Base-by-base conservation (phyloP, 2,113 vertebrate species). In the Dryoscopus gambensis region DNA sequence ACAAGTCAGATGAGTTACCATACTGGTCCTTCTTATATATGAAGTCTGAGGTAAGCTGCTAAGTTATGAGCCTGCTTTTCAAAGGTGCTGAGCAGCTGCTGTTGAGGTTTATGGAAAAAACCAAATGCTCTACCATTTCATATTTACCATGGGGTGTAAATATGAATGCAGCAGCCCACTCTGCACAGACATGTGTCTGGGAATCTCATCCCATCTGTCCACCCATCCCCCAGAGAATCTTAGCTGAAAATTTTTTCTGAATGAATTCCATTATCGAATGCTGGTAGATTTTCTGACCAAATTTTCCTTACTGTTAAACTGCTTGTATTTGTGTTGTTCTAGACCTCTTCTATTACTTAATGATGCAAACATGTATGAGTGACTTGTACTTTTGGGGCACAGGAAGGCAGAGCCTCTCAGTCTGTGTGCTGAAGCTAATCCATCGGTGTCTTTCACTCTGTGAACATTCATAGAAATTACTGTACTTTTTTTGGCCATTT, bases 151-250 rank as follows among this genome's bases (percentile, higher is more conserved):
- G 57, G 55, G 42, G 11, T 56, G 13, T 79, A 82, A 62, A 25
- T 40, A 53, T 3, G 63, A 80, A 30, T 33, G 63, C 67, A 94
- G 31, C 46, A 59, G 31, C 47, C 62, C 13, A 13, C 53, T 75
- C 44, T 87, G 50, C 46, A 55, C 27, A 53, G 31, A 60, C 4
- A 0, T 70, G 11, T 63, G 13, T 57, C 17, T 52, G 30, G 15
- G 23, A 60, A n/a, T 87, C 37, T 50, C 2, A 2, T 53, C 52
- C 53, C 5, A 3, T 71, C 42, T 90, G 15, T 67, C 39, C 30
- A 31, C 12, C 6, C 0, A 0, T 31, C 7, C 6, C 18, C 22
- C 28, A 27, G 15, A 64, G 37, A 31, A 33, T 42, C 16, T 44
- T 47, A 42, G 49, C 33, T 85, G 47, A 79, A 47, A 62, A 1